A percentile compares a stretch with the other conserved stretches of the same genome.
Evolutionary conservation across 2,797 vertebrate species (phyloP).

Genomic region (Heliangelus exortis): DNA sequence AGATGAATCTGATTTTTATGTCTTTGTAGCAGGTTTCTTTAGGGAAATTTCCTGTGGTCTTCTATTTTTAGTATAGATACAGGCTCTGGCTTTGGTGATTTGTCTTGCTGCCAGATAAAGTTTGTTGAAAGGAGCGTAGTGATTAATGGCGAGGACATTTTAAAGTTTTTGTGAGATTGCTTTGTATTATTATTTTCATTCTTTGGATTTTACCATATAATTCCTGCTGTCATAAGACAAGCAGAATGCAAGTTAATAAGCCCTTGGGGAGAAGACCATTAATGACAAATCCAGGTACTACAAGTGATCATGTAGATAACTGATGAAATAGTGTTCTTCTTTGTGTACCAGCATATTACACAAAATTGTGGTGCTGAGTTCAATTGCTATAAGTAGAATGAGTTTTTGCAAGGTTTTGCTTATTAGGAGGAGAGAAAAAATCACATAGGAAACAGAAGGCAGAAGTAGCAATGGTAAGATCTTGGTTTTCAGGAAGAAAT

Average conservation of each 20-base stretch:
- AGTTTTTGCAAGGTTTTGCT: neutral
- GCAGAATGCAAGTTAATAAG: conserved; percentile 3
- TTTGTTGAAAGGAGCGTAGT: neutral
- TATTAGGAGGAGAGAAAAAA: neutral
- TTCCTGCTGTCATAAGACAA: conserved; percentile 36
- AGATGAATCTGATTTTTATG: neutral
- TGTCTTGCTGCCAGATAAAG: conserved; percentile 9
- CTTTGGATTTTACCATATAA: neutral
- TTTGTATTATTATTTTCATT: conserved; percentile 35
- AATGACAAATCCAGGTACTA: neutral
- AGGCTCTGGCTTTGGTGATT: conserved; percentile 6
- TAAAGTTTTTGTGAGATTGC: conserved; percentile 11
- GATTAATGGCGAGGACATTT: conserved; percentile 25
- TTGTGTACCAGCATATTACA: neutral
- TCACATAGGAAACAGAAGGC: neutral
- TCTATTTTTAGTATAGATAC: conserved; percentile 28
- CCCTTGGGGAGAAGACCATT: neutral
- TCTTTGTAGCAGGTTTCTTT: neutral
- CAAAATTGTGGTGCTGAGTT: neutral
- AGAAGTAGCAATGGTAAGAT: neutral
- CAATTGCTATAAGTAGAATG: neutral
- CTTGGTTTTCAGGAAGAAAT: neutral
- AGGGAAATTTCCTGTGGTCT: conserved; percentile 27
- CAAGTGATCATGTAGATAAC: neutral
- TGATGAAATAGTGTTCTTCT: conserved; percentile 4